A percentile compares a stretch with the other conserved stretches of the same genome.
Conservation (phyloP, 2,888 invertebrate species). For the Lycocerus yunnanus region DNA sequence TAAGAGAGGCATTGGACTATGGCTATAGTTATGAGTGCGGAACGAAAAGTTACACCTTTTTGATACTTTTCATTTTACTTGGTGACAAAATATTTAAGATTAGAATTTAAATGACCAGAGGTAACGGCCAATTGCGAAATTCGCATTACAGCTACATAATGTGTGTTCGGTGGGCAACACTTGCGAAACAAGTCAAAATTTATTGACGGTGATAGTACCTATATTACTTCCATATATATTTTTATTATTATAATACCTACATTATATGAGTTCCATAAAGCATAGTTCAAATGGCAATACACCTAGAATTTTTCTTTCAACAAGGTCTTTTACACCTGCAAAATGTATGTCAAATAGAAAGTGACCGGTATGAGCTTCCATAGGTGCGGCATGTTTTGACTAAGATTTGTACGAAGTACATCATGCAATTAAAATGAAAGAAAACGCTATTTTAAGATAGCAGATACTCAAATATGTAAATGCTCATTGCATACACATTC, state of each 20-base stretch:
- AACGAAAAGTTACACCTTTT: not conserved
- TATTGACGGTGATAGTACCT: too few relatives aligned
- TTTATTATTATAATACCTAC: too few relatives aligned
- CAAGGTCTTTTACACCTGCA: constrained; percentile 26
- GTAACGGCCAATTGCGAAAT: not conserved
- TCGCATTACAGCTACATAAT: too few relatives aligned
- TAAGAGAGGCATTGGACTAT: not conserved
- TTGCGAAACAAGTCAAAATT: not conserved
- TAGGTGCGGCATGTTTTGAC: constrained; percentile 19
- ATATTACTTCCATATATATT: too few relatives aligned
- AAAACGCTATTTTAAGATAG: constrained; percentile 51
- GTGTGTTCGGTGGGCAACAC: not conserved
- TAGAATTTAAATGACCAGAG: not conserved
- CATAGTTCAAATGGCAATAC: not conserved
- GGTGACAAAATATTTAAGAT: not conserved
- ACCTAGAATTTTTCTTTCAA: not conserved
- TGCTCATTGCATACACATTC: not conserved
- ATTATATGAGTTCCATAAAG: too few relatives aligned
- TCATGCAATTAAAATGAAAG: constrained; percentile 55
- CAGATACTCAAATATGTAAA: not conserved
- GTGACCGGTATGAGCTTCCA: constrained; percentile 21
- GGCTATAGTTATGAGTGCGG: not conserved
- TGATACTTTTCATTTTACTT: not conserved
- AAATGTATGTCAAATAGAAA: constrained; percentile 33
- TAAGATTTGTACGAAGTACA: not conserved